Base-by-base conservation (phyloP, 1,140 invertebrate species). In the Eriosoma lanigerum region DNA sequence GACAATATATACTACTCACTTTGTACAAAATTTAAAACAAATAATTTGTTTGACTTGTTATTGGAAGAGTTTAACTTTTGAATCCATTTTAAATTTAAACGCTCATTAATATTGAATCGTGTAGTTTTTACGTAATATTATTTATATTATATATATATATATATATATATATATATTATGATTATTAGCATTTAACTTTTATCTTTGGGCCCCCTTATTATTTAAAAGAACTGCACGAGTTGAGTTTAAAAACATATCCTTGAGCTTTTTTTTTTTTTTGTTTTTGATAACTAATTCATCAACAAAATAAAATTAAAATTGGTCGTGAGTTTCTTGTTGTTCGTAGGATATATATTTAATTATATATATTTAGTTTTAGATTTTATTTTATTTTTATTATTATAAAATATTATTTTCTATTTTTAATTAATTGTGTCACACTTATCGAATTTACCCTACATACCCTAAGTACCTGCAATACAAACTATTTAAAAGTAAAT, bases 401-500 rank as follows among this genome's bases (percentile, higher is more conserved):
- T 66, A 66, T 66, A 66, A 38, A 38, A 24, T 44, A 17, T 70
- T 76, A 60, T 78, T 78, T 60, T 26, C 17, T 76, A 58, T 21
- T 56, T 75, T 56, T 56, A 58, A 56, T 56, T 76, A 76, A 60
- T 62, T 44, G 32, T 60, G 56, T 78, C 75, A 76, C 54, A 60
- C 21, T 60, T 60, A 60, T 62, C 75, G 75, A 78, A 78, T 78
- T 78, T 78, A 78, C 44, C 75, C 44, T n/a, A n/a, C n/a, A 78
- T 60, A 62, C 56, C 75, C 75, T 26, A 78, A 78, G 75, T 78
- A 78, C 75, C 75, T 78, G 75, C 75, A 56, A 56, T 44, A 76
- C n/a, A 76, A 56, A 76, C 44, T 52, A 46, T 78, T 78, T 62
- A 46, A 52, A 68, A 72, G 26, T 54, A 38, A 56, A 58, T 60